Percentiles rank a stretch among this genome's conserved stretches.
Conservation (phyloP, 1,140 invertebrate species). For the Tribolium madens region DNA sequence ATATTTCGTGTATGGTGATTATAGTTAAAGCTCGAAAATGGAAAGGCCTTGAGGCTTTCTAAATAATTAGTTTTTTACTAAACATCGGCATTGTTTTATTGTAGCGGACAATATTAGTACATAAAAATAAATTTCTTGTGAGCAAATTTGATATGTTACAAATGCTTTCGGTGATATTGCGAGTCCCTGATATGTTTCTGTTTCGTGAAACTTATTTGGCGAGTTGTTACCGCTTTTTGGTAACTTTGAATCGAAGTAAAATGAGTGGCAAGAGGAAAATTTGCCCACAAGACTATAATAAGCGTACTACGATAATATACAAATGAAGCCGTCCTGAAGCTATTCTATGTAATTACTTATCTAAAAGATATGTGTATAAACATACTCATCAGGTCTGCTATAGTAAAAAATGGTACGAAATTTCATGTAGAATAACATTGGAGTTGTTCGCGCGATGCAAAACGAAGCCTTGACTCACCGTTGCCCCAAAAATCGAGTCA, state of each 20-base stretch:
- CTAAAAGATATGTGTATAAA: constrained; percentile 56
- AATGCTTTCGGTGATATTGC: not conserved
- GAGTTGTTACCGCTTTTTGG: not conserved
- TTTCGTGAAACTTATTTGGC: constrained; percentile 12
- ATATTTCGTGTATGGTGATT: constrained; percentile 5
- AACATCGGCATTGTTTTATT: constrained; percentile 36
- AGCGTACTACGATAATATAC: constrained; percentile 46
- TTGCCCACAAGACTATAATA: constrained; percentile 43
- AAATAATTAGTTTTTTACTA: constrained; percentile 13
- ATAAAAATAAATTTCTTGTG: constrained; percentile 42
- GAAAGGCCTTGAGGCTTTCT: constrained; percentile 26
- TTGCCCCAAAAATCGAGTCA: not conserved
- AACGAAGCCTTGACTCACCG: not conserved
- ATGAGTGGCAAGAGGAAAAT: constrained; percentile 8
- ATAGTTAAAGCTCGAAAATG: constrained; percentile 30
- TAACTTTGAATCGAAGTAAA: not conserved
- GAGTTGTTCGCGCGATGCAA: not conserved
- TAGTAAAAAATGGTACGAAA: constrained; percentile 62
- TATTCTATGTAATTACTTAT: constrained; percentile 45
- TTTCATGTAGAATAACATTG: constrained; percentile 38
- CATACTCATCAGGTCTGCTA: constrained; percentile 51
- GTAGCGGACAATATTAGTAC: constrained; percentile 35
- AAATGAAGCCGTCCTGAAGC: constrained; percentile 42
- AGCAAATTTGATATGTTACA: constrained; percentile 23
- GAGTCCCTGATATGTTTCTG: constrained; percentile 30